Base-by-base conservation (phyloP, 2,797 vertebrate species). In the Hoplostethus mediterraneus region DNA sequence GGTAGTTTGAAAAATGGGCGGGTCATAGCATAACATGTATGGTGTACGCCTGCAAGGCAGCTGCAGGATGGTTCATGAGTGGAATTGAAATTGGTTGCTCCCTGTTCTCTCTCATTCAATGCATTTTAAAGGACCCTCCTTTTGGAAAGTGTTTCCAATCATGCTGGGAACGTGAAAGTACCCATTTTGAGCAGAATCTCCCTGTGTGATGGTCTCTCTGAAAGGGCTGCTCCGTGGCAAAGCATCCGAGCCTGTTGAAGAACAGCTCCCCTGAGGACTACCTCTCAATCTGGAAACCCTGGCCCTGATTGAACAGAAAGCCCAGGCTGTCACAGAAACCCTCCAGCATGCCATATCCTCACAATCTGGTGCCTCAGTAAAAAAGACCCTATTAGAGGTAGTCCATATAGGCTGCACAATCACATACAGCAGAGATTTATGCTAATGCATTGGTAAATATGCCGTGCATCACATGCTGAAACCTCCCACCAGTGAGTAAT, bases 241-340 rank as follows among this genome's bases (percentile, higher is more conserved):
- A 88, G 90, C 90, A 88, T 92, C 77, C 68, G 31, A 86, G 87
- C 89, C 78, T 44, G 74, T 68, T 89, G 87, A 87, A 89, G 90
- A 92, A 91, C 88, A 59, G 87, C 82, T 88, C 90, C 92, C 93
- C 86, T 21, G 89, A 93, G 90, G 90, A 92, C 85, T 86, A 90
- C 92, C 89, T 93, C 89, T 93, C 91, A 93, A 89, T 94, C 92
- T 91, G 84, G 73, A 88, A 91, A 73, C 80, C 75, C 68, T 74
- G 45, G 31, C 55, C 58, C 83, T 80, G 87, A 90, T 92, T 93
- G 91, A 90, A 93, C 84, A 67, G 80, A 74, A 81, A 82, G 77
- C 73, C 75, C 70, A 67, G 85, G 93, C 94, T 89, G 91, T 93
- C 93, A 94, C 91, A 86, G 89, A 92, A 95, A 93, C 93, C 80